These are phyloP conservation scores for Accipiter cooperii DNA, from an alignment of 2,113 vertebrate species.

Conservation along the genomic window DNA sequence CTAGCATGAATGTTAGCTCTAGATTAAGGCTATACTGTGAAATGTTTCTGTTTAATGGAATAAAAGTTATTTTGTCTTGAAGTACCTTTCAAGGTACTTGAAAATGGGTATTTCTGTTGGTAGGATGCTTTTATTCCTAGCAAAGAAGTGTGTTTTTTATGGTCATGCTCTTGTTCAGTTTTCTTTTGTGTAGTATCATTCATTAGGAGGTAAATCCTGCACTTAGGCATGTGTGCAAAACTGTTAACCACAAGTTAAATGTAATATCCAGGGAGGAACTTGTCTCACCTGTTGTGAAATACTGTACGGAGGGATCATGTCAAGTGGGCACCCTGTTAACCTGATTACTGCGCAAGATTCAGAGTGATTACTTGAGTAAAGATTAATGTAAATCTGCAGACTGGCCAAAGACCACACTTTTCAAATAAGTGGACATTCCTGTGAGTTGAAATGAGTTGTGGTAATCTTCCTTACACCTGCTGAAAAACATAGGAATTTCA, in stretches of 20 bases:
- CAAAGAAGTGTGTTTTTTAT: fast-evolving
- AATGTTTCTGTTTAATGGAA: background rate
- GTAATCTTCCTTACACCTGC: background rate
- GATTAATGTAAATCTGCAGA: background rate
- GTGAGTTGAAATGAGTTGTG: background rate
- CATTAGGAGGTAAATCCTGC: background rate
- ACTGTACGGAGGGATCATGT: background rate
- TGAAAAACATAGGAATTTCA: background rate
- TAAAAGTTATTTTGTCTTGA: background rate
- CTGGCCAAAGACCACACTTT: fast-evolving
- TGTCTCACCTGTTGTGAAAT: background rate
- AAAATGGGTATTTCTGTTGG: background rate
- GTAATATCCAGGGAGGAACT: background rate
- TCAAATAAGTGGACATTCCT: background rate
- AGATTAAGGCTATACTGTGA: background rate
- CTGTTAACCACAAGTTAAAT: too few relatives aligned
- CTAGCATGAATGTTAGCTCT: background rate
- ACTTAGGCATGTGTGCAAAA: background rate
- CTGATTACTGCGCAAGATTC: background rate
- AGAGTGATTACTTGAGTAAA: background rate
- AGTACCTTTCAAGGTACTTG: background rate
- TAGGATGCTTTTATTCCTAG: background rate
- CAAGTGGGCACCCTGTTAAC: background rate
- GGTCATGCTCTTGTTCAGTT: background rate
- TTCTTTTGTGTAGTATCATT: background rate